Evolutionary conservation across 2,888 invertebrate species (phyloP).

Genomic region (Idaea dimidiata): DNA sequence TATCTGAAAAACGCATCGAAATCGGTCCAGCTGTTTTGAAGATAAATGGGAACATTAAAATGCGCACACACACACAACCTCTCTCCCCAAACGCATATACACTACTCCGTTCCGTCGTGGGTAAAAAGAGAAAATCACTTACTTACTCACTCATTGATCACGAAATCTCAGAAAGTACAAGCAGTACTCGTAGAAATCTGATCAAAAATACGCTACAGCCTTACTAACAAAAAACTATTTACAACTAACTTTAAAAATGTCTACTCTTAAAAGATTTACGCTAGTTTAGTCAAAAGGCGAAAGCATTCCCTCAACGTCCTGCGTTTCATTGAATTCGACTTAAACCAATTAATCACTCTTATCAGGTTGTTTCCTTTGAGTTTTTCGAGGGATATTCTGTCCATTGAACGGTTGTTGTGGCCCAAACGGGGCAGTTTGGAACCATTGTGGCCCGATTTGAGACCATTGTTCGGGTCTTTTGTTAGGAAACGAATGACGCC

Average conservation of each 20-base stretch:
- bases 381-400: constrained; percentile 63
- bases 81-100: too few species aligned
- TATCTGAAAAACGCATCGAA: too few species aligned
- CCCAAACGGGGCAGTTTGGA: constrained; percentile 59
- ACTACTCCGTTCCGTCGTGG: too few species aligned
- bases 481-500: constrained; percentile 68
- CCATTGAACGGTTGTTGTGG: constrained; percentile 57
- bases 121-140: too few species aligned
- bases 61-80: too few species aligned
- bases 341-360: constrained; percentile 79
- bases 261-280: constrained; percentile 35
- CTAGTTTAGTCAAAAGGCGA: constrained; percentile 45
- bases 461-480: constrained; percentile 60
- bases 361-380: constrained; percentile 68
- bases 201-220: not conserved
- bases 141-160: too few species aligned
- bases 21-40: too few species aligned
- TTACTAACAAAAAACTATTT: constrained; percentile 2
- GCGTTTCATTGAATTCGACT: constrained; percentile 75
- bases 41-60: too few species aligned
- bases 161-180: too few species aligned
- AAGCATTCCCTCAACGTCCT: constrained; percentile 51
- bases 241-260: not conserved
- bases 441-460: constrained; percentile 51
- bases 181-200: too few species aligned